Evolutionary conservation across 2,797 vertebrate genomes (phyloP).

Genomic region (Nothura maculosa): DNA sequence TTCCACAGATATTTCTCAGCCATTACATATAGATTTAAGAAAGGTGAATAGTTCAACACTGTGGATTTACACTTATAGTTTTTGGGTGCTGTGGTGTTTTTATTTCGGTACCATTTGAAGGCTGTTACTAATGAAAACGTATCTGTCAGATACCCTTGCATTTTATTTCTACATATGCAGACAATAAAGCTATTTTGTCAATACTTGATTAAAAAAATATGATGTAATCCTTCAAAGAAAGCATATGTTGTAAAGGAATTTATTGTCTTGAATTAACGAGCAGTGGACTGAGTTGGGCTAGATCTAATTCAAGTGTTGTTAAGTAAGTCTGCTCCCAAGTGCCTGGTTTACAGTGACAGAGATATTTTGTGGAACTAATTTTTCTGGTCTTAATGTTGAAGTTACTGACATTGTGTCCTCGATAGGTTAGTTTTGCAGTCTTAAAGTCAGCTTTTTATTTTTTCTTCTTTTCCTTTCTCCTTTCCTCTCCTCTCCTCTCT

Average conservation of each 20-base stretch:
- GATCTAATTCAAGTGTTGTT: not conserved
- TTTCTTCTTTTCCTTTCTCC: too few relatives aligned
- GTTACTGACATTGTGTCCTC: not conserved
- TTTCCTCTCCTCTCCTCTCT: too few relatives aligned
- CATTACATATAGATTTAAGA: slow-evolving; percentile 8
- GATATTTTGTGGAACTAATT: not conserved
- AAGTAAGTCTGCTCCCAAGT: not conserved
- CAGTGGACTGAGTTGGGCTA: not conserved
- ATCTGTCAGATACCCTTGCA: not conserved
- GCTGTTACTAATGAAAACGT: not conserved
- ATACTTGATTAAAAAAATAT: not conserved
- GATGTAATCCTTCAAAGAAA: not conserved
- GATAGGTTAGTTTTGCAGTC: not conserved
- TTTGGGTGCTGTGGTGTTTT: not conserved
- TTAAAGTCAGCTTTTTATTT: not conserved
- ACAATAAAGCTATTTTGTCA: not conserved
- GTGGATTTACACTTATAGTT: not conserved
- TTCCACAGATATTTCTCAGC: not conserved
- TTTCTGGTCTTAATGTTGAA: not conserved
- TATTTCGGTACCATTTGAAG: not conserved
- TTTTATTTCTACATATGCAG: not conserved
- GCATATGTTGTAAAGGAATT: not conserved
- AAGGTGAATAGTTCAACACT: not conserved
- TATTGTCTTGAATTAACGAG: not conserved
- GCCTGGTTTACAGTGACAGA: not conserved